Base-by-base conservation (phyloP, 2,797 vertebrate species). In the Anguilla marmorata region DNA sequence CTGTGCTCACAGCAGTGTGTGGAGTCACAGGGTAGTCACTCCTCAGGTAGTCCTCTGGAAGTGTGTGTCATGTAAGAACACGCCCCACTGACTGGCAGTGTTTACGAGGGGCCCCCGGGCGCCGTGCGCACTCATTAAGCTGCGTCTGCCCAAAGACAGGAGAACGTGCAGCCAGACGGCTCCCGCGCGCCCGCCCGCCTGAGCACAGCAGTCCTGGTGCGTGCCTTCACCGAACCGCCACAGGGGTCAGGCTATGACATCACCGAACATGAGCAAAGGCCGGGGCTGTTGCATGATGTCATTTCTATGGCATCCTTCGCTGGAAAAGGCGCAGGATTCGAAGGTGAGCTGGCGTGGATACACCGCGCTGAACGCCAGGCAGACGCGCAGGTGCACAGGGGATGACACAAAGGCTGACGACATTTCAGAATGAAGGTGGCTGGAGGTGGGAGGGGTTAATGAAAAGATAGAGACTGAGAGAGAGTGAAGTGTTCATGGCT, bases 291-390 rank as follows among this genome's bases (percentile, higher is more conserved):
- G 8, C 24, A 33, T 37, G 58, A 82, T 41, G 63, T 76, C 87
- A 84, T 85, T 88, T 85, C n/a, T 27, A n/a, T 1, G n/a, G 63
- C 63, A 66, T 66, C 7, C 63, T n/a, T n/a, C 60, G 8, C 37
- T 79, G 74, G 69, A 45, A 83, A 85, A 88, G 84, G 69, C 76
- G 88, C 60, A 24, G 11, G 85, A 80, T n/a, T 86, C 52, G 19
- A 85, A 37, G 87, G 87, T 21, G 37, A 83, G 45, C 6, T 9
- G 16, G 58, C 12, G 41, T 52, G 45, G 19, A 24, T 30, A 56
- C 19, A 9, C n/a, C 27, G 19, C 8, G 4, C 11, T 33, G 41
- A 82, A 56, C 1, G 2, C 11, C 6, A 16, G 63, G 19, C 37
- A 19, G 41, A 48, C 1, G 24, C 60, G n/a, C 27, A 54, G 37